Percentiles rank a stretch among this genome's conserved stretches.
Conservation (phyloP, 2,113 vertebrate genomes). For the Ursus arctos region DNA sequence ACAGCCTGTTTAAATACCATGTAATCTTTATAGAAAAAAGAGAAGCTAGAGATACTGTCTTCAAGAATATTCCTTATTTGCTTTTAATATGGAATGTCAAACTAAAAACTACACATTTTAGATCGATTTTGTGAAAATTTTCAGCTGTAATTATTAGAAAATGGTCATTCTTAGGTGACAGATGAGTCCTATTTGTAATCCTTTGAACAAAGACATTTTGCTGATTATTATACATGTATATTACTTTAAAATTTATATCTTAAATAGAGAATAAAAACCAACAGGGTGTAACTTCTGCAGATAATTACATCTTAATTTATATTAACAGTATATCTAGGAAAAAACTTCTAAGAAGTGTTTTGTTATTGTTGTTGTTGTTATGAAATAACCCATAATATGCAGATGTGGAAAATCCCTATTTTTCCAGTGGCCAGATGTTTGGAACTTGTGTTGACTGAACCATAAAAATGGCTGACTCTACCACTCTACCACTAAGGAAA, state of each 20-base stretch:
- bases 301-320: conserved; percentile 35
- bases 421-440: conserved; percentile 87
- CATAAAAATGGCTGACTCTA: conserved; percentile 79
- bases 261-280: conserved; percentile 30
- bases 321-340: not conserved
- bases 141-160: not conserved
- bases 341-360: conserved; percentile 28
- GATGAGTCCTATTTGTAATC: not conserved
- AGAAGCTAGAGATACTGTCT: not conserved
- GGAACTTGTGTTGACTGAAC: conserved; percentile 86
- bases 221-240: not conserved
- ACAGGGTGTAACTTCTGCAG: not conserved
- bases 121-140: not conserved
- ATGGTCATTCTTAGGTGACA: not conserved
- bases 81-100: not conserved
- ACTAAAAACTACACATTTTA: conserved; percentile 18
- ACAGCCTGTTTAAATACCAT: not conserved
- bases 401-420: conserved; percentile 80
- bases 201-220: not conserved
- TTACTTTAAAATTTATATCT: not conserved
- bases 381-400: conserved; percentile 31
- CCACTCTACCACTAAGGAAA: conserved; percentile 81
- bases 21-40: not conserved
- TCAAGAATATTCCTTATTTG: not conserved
- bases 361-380: conserved; percentile 66